A percentile compares a stretch with the other conserved stretches of the same genome.
Evolutionary conservation across 2,113 vertebrate species (phyloP).

Genomic region (Sinocyclocheilus grahami): DNA sequence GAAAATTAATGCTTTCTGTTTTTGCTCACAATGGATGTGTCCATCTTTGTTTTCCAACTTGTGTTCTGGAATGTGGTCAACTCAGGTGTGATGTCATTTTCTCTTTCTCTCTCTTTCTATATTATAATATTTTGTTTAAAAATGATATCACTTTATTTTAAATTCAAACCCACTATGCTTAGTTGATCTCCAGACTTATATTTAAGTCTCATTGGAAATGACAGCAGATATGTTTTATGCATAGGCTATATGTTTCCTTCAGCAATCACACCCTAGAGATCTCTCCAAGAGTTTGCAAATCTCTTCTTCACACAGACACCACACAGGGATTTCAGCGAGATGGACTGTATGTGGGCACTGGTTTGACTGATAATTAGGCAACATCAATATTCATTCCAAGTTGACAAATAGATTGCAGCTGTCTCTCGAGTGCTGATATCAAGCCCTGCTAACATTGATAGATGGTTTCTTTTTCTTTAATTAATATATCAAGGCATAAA

Average conservation of each 20-base stretch:
- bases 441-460: background rate
- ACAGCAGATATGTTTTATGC: slow-evolving; percentile 35
- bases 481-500: background rate
- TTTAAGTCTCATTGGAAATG: slow-evolving; percentile 22
- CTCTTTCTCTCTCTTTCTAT: no score
- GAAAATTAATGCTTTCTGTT: no score
- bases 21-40: no score
- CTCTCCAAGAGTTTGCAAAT: slow-evolving; percentile 13
- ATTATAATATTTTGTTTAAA: background rate
- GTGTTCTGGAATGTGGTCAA: no score
- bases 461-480: background rate
- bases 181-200: slow-evolving; percentile 17
- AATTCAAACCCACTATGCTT: background rate
- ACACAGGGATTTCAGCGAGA: slow-evolving; percentile 11
- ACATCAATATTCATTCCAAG: slow-evolving; percentile 34
- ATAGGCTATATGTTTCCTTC: slow-evolving; percentile 1
- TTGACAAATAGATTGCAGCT: slow-evolving; percentile 36
- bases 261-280: slow-evolving; percentile 14
- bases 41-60: no score
- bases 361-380: slow-evolving; percentile 40
- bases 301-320: background rate
- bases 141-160: background rate
- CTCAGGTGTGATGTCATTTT: no score
- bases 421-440: slow-evolving; percentile 13
- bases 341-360: slow-evolving; percentile 18